These are phyloP conservation scores for Plagodis pulveraria DNA, from an alignment of 2,888 invertebrate genomes.

Conservation along the genomic window DNA sequence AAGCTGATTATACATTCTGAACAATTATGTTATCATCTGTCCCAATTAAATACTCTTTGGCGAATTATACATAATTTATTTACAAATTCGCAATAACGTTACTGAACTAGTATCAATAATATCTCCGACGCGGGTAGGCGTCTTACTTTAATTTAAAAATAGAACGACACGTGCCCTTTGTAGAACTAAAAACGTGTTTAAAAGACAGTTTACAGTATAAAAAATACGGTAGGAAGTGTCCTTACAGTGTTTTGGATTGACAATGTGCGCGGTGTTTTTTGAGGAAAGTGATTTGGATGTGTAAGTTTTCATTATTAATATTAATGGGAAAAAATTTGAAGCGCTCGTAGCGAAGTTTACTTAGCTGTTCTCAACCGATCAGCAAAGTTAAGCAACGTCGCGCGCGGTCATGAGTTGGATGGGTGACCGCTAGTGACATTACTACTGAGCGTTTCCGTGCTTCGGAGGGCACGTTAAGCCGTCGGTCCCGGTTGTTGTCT, in stretches of 20 bases:
- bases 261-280: background rate
- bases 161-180: background rate
- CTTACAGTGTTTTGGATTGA: background rate
- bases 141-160: background rate
- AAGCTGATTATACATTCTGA: no score
- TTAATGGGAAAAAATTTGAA: no score
- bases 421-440: no score
- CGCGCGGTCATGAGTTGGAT: no score
- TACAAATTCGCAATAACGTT: constrained; percentile 10
- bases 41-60: constrained; percentile 4
- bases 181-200: no score
- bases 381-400: no score
- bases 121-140: constrained; percentile 3
- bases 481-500: no score
- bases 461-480: no score
- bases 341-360: no score
- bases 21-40: background rate
- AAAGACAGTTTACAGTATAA: background rate
- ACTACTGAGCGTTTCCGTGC: no score
- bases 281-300: background rate
- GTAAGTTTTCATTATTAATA: background rate
- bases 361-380: no score
- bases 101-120: constrained; percentile 3
- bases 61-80: constrained; percentile 3
- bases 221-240: background rate